Evolutionary conservation across 2,888 invertebrate species (phyloP).

Genomic region (Phytoseiulus persimilis): DNA sequence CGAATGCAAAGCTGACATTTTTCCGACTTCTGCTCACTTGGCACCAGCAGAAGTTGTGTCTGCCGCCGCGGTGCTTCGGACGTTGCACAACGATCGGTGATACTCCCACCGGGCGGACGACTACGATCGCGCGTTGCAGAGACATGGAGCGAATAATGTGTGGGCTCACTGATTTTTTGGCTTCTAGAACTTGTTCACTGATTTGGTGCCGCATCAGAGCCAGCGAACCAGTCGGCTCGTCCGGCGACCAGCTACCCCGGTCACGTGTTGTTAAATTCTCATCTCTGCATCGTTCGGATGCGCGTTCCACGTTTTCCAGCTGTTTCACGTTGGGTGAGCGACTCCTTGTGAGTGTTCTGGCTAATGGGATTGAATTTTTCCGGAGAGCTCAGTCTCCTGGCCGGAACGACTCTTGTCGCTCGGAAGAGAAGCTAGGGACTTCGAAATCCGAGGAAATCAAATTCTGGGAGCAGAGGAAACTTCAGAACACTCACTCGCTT

Average conservation of each 20-base stretch:
- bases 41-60: neutral
- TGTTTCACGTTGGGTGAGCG: neutral
- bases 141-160: conserved; percentile 5
- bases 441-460: no score
- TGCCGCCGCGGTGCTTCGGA: neutral
- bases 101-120: neutral
- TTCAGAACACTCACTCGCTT: no score
- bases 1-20: neutral
- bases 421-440: neutral
- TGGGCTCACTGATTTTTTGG: conserved; percentile 5
- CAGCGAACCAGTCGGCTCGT: no score
- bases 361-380: neutral
- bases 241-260: neutral
- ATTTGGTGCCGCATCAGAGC: neutral
- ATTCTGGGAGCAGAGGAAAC: no score
- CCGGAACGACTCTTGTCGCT: neutral
- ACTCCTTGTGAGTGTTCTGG: neutral
- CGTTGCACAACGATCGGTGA: neutral
- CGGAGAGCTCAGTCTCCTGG: neutral
- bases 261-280: neutral
- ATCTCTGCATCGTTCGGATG: neutral
- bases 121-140: neutral
- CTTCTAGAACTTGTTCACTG: neutral
- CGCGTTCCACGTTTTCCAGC: neutral
- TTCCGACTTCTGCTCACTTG: neutral